phyloP scores from a whole-genome alignment of 2,113 vertebrate genomes.

The Tretioscincus oriximinensis region DNA sequence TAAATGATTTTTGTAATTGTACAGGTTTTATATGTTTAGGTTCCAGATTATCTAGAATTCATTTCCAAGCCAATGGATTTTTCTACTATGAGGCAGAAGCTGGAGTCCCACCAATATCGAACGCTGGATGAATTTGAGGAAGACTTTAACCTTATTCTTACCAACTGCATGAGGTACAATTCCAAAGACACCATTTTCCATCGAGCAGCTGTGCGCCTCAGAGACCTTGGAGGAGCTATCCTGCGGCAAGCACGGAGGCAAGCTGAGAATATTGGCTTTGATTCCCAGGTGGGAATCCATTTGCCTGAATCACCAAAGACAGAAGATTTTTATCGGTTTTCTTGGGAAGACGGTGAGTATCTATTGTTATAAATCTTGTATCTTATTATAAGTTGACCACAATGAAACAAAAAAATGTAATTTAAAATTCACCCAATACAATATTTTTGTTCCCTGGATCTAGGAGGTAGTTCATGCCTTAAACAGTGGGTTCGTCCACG shows the following conservation, averaged over 20 bases:
- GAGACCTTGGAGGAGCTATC: constrained; percentile 89
- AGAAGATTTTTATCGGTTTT: constrained; percentile 93
- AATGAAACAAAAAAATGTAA: neutral
- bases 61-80: constrained; percentile 98
- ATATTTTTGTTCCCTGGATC: neutral
- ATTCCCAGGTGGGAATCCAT: constrained; percentile 87
- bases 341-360: constrained; percentile 93
- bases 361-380: too few relatives aligned
- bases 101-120: constrained; percentile 90
- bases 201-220: constrained; percentile 88
- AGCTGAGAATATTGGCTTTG: constrained; percentile 90
- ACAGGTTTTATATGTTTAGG: constrained; percentile 89
- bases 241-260: constrained; percentile 91
- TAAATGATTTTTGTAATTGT: constrained; percentile 85
- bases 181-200: constrained; percentile 95
- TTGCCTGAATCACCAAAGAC: constrained; percentile 88
- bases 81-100: constrained; percentile 91
- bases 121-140: constrained; percentile 90
- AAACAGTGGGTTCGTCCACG: too few relatives aligned
- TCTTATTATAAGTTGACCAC: rapidly evolving
- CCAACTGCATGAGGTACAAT: constrained; percentile 98
- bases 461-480: too few relatives aligned
- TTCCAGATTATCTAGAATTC: constrained; percentile 98
- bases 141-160: constrained; percentile 97
- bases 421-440: rapidly evolving